Evolutionary conservation across 2,888 invertebrate genomes (phyloP), one percentile per base, ranked within the genome.

Genomic region (Apeira syringaria): DNA sequence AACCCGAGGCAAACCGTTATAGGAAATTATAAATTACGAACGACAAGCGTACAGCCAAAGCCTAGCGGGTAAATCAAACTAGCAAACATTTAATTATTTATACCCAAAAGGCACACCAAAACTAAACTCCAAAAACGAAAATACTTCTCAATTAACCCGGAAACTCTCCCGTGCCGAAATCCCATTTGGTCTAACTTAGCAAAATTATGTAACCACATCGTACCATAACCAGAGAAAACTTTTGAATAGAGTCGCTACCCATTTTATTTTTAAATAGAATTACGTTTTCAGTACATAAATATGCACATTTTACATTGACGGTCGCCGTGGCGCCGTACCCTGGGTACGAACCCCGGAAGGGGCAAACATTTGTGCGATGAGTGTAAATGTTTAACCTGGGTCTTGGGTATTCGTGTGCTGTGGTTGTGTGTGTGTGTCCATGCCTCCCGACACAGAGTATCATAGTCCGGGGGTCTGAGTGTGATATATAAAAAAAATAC

Each of bases 41-140:
- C n/a, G n/a, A n/a, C n/a, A n/a, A n/a, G n/a, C n/a, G n/a, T n/a
- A n/a, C n/a, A n/a, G n/a, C n/a, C n/a, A n/a, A 15, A 15, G 7
- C 3, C 20, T 5, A 1, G 20, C 20, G 2, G 5, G 7, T 20
- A 20, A 20, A 20, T 20, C 20, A 7, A 2, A 20, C 20, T n/a
- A n/a, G n/a, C 15, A 20, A 5, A 7, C 20, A 20, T 5, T 20
- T 7, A 7, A 5, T 20, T 5, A 20, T 20, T 20, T 7, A 20
- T 20, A 3, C 24, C 29, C 17, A 17, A 7, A n/a, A 17, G 29
- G n/a, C n/a, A 4, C 20, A 17, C 9, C n/a, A 15, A 32, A 48
- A 49, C 48, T 54, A 56, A 54, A 41, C 32, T 12, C 32, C 36
- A 46, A 47, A 50, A 51, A 42, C 36, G 25, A 33, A 36, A 28